Evolutionary conservation across 1,140 invertebrate species (phyloP).

Genomic region (Lanistes nyassanus): DNA sequence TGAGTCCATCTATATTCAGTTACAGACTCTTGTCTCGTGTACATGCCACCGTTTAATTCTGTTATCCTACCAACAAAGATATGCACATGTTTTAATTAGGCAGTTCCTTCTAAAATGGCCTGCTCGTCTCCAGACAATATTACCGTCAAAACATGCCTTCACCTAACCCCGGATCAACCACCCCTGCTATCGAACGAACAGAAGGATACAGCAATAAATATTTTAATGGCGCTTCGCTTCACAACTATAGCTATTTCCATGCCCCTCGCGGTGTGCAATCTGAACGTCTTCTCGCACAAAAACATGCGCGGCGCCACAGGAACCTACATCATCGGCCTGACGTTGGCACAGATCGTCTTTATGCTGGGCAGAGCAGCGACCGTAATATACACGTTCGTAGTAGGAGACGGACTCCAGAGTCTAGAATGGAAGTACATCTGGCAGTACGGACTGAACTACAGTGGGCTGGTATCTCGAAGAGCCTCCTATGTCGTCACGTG

Average conservation of each 20-base stretch:
- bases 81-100: no score
- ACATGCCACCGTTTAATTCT: no score
- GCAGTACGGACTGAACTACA: constrained; percentile 1
- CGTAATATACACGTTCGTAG: neutral
- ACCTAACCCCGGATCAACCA: neutral
- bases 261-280: neutral
- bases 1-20: no score
- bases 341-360: constrained; percentile 14
- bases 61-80: no score
- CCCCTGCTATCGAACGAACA: neutral
- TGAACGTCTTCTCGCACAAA: constrained; percentile 9
- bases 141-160: neutral
- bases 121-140: neutral
- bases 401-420: neutral
- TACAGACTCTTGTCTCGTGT: no score
- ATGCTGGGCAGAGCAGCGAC: neutral
- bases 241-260: constrained; percentile 1
- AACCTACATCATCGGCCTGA: constrained; percentile 21
- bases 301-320: constrained; percentile 19
- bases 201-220: neutral
- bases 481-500: constrained; percentile 13
- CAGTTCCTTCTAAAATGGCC: no score
- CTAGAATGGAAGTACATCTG: neutral
- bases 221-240: constrained; percentile 8
- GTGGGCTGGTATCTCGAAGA: constrained; percentile 3